Evolutionary conservation across 2,888 invertebrate species (phyloP), one percentile per base, ranked within the genome.

Genomic region (Octodonta nipae): DNA sequence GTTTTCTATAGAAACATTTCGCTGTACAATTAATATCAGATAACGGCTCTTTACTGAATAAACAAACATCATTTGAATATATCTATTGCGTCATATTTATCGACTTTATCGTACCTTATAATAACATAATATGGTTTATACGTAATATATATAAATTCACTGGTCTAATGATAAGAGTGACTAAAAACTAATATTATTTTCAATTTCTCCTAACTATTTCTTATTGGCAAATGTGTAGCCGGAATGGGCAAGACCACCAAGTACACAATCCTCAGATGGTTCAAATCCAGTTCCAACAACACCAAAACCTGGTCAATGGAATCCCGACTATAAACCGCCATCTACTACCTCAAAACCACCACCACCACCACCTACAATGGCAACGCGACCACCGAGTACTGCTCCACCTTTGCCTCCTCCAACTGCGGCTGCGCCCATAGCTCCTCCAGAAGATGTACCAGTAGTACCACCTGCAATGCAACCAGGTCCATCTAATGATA

Each of bases 171-270:
- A n/a, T n/a, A n/a, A n/a, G n/a, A n/a, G n/a, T n/a, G n/a, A n/a
- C n/a, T n/a, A n/a, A n/a, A n/a, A n/a, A n/a, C n/a, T n/a, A n/a
- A n/a, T n/a, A n/a, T n/a, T n/a, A n/a, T n/a, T n/a, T n/a, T n/a
- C n/a, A n/a, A n/a, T n/a, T n/a, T n/a, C n/a, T n/a, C n/a, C n/a
- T n/a, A n/a, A n/a, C n/a, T n/a, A n/a, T n/a, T n/a, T n/a, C n/a
- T n/a, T n/a, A n/a, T n/a, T n/a, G n/a, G n/a, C n/a, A n/a, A n/a
- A n/a, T n/a, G n/a, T 22, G 3, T 4, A 82, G 81, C 83, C 83
- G 46, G 82, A 83, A 54, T 85, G 84, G 84, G 80, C 80, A 26
- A 70, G 73, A 38, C 83, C 84, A 10, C 81, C 81, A 36, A 76
- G 80, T 38, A 83, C 83, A 3, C 65, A 74, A 11, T 51, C 63